These are phyloP conservation scores for Apis dorsata DNA, from an alignment of 1,140 invertebrate genomes.

Conservation along the genomic window DNA sequence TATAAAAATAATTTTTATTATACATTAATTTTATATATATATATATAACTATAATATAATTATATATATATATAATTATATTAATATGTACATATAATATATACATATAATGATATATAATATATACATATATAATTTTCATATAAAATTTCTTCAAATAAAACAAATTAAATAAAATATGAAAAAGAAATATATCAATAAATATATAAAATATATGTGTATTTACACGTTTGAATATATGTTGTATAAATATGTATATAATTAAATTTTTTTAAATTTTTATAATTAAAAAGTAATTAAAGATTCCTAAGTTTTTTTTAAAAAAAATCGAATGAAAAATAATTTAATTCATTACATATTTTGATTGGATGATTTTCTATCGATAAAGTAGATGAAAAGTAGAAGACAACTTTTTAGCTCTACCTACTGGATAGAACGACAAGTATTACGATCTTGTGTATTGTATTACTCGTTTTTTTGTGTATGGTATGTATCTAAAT, in stretches of 20 bases:
- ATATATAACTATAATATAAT: background rate
- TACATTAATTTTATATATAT: background rate
- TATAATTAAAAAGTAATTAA: background rate
- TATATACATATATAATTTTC: too few species aligned
- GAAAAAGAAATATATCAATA: background rate
- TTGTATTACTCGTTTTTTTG: slow-evolving; percentile 53
- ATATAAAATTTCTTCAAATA: background rate
- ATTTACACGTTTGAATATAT: too few species aligned
- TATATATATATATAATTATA: background rate
- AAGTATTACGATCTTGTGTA: slow-evolving; percentile 52
- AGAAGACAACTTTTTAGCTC: slow-evolving; percentile 32
- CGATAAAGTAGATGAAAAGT: slow-evolving; percentile 36
- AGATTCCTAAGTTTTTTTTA: background rate
- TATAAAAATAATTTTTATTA: background rate
- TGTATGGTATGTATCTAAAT: slow-evolving; percentile 60
- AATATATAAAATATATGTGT: background rate
- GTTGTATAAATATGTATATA: background rate
- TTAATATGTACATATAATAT: too few species aligned
- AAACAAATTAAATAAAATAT: background rate
- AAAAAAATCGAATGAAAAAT: background rate
- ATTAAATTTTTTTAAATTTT: background rate
- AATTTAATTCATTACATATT: slow-evolving; percentile 16
- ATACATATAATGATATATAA: too few species aligned
- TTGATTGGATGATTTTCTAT: slow-evolving; percentile 38
- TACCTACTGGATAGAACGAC: slow-evolving; percentile 48